phyloP scores from a whole-genome alignment of 2,113 vertebrate species.

The Ranitomeya imitator region DNA sequence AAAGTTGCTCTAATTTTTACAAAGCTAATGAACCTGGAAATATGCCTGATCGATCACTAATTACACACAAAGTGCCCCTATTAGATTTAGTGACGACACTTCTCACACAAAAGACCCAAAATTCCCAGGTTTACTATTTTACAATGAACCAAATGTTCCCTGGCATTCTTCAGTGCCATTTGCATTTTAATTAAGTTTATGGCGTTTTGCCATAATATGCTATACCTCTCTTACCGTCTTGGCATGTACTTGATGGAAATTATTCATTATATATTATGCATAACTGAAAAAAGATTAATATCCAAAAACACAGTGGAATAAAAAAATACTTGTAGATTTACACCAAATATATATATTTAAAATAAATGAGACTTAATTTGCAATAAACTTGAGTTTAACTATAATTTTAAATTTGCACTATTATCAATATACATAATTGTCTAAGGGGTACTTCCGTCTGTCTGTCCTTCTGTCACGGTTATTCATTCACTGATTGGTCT shows the following conservation, averaged over 20 bases:
- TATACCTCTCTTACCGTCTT: constrained; percentile 50
- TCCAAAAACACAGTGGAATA: neutral
- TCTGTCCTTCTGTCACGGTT: too few relatives aligned
- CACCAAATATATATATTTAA: neutral
- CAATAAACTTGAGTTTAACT: too few relatives aligned
- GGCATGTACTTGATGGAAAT: constrained; percentile 23
- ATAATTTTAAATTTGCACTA: too few relatives aligned
- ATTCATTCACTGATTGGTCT: too few relatives aligned
- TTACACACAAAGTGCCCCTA: constrained; percentile 59
- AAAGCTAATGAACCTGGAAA: constrained; percentile 62
- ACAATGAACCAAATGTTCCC: constrained; percentile 58
- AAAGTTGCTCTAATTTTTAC: constrained; percentile 55
- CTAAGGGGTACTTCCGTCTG: too few relatives aligned
- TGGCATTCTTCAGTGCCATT: constrained; percentile 58
- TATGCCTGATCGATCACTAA: constrained; percentile 63
- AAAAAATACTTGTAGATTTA: neutral
- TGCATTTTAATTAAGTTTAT: constrained; percentile 64
- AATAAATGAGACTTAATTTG: neutral
- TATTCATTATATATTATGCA: constrained; percentile 1
- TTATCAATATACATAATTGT: too few relatives aligned
- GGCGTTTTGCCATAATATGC: constrained; percentile 54
- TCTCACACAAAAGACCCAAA: constrained; percentile 61
- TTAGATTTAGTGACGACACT: constrained; percentile 57
- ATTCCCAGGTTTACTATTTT: constrained; percentile 57
- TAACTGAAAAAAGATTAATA: too few relatives aligned